Base-by-base conservation (phyloP, 2,113 vertebrate species). In the Aix galericulata region DNA sequence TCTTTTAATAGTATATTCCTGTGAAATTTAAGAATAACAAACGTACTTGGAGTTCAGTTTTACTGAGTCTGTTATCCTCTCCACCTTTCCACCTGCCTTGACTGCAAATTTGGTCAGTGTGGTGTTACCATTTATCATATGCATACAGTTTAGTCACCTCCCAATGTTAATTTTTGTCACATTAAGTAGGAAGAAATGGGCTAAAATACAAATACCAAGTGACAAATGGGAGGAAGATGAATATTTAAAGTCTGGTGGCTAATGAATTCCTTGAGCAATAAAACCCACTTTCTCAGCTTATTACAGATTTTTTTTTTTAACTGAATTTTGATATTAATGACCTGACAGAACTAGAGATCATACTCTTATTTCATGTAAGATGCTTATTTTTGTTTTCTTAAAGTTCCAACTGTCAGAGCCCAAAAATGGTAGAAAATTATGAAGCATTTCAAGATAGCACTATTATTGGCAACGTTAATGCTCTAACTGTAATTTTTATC, bases 331-430 rank as follows among this genome's bases (percentile, higher is more conserved):
- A 32, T 86, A 86, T 91, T 86, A 60, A 82, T 55, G 50, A 88
- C 44, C 60, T 73, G 44, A 26, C 44, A 74, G 69, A 88, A 62
- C 32, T 80, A 55, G 53, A 88, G 67, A 84, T 69, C 55, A 55
- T 82, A 77, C 91, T 91, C n/a, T 72, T 68, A 68, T 82, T 88
- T 55, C 60, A 78, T 48, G n/a, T 32, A 74, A 79, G 66, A 32
- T 81, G 20, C 73, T 91, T 93, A 59, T 74, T 85, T 88, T 95
- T n/a, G 29, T 86, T 93, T 91, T 36, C 44, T 74, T 32, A 14
- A n/a, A 64, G 31, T 82, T 91, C 66, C 88, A 95, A 77, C 64
- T 88, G 53, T 88, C 71, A 59, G 76, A 88, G 48, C 38, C 18
- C 75, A 64, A 74, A 40, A 78, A 64, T 27, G 71, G 42, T 44